Base-by-base conservation (phyloP, 2,113 vertebrate genomes). In the Platysteira castanea region DNA sequence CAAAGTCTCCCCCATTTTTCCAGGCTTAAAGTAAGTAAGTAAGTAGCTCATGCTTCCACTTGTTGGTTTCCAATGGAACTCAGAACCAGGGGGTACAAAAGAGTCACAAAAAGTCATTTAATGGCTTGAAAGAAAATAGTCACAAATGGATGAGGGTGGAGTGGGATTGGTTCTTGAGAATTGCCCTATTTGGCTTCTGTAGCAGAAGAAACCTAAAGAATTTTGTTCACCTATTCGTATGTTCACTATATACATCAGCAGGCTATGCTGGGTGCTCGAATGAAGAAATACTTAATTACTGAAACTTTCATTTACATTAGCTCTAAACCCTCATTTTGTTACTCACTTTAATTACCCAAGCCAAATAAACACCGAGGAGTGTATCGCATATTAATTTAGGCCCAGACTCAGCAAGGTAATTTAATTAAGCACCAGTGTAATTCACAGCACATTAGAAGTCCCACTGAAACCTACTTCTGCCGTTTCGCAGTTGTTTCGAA, bases 371-470 rank as follows among this genome's bases (percentile, higher is more conserved):
- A 20, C 50, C 0, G 35, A 60, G 67, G 65, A 70, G 24, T 42
- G 59, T 68, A n/a, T 76, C 61, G 75, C 17, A 26, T 53, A 11
- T 78, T 41, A 49, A 93, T 89, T 78, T 76, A 79, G 65, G 65
- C 63, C 63, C 49, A 30, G 37, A 59, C 90, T 96, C 73, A 69
- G 65, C 37, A 69, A 91, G 70, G 61, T 84, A 71, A 81, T 96
- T 89, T 91, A 93, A 95, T 92, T 87, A 94, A 89, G 69, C 11
- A 2, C 3, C 30, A 63, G 16, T 63, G 67, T 89, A 96, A 91
- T 95, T 94, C 77, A 63, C 73, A 84, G 90, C 67, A 91, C 78
- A 65, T 94, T 91, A 93, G 27, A 81, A 78, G 69, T 92, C 69
- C 91, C 91, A 53, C 31, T 76, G 84, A 69, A 96, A 93, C 87